Conservation (phyloP, 2,113 vertebrate genomes). For the Alligator mississippiensis region DNA sequence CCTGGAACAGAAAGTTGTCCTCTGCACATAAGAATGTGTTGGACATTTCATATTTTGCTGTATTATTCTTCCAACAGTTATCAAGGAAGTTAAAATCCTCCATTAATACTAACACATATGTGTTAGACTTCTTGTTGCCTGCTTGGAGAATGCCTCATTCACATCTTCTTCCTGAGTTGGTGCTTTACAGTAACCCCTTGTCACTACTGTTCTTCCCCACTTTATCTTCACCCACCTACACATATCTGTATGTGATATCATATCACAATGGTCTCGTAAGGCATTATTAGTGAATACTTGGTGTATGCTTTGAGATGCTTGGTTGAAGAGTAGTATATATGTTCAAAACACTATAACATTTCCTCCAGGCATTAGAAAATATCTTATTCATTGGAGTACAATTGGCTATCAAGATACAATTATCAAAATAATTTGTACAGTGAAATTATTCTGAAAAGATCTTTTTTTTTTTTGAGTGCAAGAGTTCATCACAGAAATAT, state of each 20-base stretch:
- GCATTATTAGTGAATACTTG: slow-evolving; percentile 31
- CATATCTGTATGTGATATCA: too few species aligned
- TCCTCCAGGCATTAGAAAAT: slow-evolving; percentile 36
- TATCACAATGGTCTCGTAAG: background rate
- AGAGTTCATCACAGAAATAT: background rate
- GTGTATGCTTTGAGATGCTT: background rate
- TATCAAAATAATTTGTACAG: background rate
- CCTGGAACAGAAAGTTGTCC: too few species aligned
- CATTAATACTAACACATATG: too few species aligned
- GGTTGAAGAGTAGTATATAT: slow-evolving; percentile 25
- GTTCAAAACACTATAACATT: slow-evolving; percentile 9
- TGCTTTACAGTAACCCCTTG: background rate
- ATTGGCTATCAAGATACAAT: background rate
- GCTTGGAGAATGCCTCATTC: background rate
- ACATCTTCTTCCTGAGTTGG: slow-evolving; percentile 38
- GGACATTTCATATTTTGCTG: too few species aligned
- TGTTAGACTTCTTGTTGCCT: too few species aligned
- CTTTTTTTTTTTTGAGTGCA: background rate
- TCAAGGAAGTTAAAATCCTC: too few species aligned
- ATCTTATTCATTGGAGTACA: background rate
- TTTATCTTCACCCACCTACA: too few species aligned
- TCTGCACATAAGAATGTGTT: too few species aligned
- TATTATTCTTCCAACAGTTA: too few species aligned
- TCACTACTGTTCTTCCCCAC: too few species aligned
- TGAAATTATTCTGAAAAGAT: background rate